A percentile compares a stretch with the other conserved stretches of the same genome.
These are phyloP conservation scores for Diceros bicornis DNA, from an alignment of 2,797 vertebrate species.

Conservation along the genomic window DNA sequence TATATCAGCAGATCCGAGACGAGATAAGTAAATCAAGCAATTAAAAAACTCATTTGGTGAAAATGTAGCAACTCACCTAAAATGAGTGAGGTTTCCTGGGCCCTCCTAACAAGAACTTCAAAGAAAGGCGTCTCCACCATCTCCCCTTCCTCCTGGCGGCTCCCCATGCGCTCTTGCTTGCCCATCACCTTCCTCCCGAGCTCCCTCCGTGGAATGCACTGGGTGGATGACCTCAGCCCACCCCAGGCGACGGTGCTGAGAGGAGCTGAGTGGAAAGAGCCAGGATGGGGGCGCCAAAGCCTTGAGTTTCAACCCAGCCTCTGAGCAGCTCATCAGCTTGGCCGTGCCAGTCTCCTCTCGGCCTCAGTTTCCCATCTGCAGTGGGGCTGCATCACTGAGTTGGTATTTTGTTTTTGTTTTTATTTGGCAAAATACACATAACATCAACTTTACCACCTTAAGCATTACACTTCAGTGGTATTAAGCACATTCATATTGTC, in stretches of 20 bases:
- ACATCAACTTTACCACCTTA: too few relatives aligned
- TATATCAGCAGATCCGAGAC: slow-evolving; percentile 91
- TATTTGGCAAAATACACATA: not conserved
- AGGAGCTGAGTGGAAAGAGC: not conserved
- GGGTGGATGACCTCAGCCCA: not conserved
- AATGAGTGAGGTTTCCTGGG: slow-evolving; percentile 26
- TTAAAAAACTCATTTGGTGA: slow-evolving; percentile 85
- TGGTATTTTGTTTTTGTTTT: not conserved
- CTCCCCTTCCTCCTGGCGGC: not conserved
- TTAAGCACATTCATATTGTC: rapidly evolving
- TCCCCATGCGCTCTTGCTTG: rapidly evolving
- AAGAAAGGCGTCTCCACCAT: rapidly evolving
- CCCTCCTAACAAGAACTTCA: not conserved
- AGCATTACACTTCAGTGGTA: rapidly evolving
- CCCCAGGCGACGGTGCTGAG: rapidly evolving
- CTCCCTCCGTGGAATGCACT: too few relatives aligned
- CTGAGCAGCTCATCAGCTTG: rapidly evolving
- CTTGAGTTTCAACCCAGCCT: rapidly evolving
- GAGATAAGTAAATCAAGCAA: slow-evolving; percentile 90
- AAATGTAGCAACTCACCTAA: slow-evolving; percentile 58
- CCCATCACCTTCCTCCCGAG: too few relatives aligned
- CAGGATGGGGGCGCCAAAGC: rapidly evolving
- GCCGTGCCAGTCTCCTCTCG: rapidly evolving
- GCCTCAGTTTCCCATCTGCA: not conserved
- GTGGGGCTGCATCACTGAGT: rapidly evolving